Evolutionary conservation across 2,113 vertebrate species (phyloP).

Genomic region (Coregonus clupeaformis): DNA sequence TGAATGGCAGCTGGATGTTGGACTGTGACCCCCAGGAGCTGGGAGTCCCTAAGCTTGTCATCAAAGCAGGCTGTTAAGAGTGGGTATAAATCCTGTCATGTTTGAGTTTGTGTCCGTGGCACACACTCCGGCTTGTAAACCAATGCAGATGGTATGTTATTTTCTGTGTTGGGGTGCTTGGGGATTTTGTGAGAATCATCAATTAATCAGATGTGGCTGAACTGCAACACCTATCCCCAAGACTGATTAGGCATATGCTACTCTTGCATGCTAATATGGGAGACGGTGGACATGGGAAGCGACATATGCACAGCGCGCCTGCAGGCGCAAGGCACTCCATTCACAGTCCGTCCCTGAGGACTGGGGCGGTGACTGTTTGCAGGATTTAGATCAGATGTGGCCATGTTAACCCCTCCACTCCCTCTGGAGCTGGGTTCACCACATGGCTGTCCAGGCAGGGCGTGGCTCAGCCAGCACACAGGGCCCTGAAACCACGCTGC

Average conservation of each 20-base stretch:
- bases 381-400: neutral
- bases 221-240: too few relatives aligned
- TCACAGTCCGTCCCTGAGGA: neutral
- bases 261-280: too few relatives aligned
- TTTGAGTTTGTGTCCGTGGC: conserved; percentile 14
- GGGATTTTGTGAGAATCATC: too few relatives aligned
- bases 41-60: conserved; percentile 18
- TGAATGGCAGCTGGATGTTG: conserved; percentile 4
- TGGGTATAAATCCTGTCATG: conserved; percentile 37
- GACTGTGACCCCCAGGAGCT: conserved; percentile 16
- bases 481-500: conserved; percentile 6
- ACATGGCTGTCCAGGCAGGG: conserved; percentile 25
- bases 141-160: too few relatives aligned
- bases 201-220: too few relatives aligned
- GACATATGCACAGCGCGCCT: too few relatives aligned
- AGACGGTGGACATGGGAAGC: too few relatives aligned
- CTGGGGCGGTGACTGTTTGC: neutral
- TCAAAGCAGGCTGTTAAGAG: conserved; percentile 14
- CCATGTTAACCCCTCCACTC: neutral
- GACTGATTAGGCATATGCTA: too few relatives aligned
- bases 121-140: neutral
- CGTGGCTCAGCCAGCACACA: conserved; percentile 15
- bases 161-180: too few relatives aligned
- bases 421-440: conserved; percentile 33
- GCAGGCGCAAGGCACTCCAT: too few relatives aligned